Conservation (phyloP, 2,888 invertebrate genomes). For the Celastrina argiolus region DNA sequence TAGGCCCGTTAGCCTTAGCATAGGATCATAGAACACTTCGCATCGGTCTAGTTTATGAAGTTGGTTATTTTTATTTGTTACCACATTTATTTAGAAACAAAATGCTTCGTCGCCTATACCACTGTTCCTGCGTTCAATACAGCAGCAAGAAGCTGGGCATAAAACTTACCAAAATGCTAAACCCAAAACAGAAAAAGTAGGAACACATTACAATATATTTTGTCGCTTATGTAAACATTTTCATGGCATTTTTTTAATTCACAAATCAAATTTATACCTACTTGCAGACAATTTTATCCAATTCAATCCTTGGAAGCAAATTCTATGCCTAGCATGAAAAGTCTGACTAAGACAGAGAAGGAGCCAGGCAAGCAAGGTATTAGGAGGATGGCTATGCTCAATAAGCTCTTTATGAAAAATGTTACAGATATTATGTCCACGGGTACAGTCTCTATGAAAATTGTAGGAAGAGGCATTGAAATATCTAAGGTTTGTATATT, state of each 20-base stretch:
- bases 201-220: slow-evolving; percentile 27
- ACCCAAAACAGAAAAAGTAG: slow-evolving; percentile 59
- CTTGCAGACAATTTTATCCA: slow-evolving; percentile 60
- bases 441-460: slow-evolving; percentile 79
- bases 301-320: slow-evolving; percentile 39
- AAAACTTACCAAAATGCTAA: slow-evolving; percentile 64
- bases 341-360: slow-evolving; percentile 61
- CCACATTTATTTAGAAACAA: slow-evolving; percentile 36
- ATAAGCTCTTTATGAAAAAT: slow-evolving; percentile 88
- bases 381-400: slow-evolving; percentile 82
- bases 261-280: not conserved
- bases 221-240: slow-evolving; percentile 30
- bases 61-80: not conserved
- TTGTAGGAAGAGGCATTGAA: slow-evolving; percentile 83
- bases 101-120: slow-evolving; percentile 53
- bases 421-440: slow-evolving; percentile 88
- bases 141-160: slow-evolving; percentile 59
- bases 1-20: not conserved
- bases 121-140: slow-evolving; percentile 45
- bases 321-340: slow-evolving; percentile 55
- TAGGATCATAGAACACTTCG: not conserved
- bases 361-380: slow-evolving; percentile 74
- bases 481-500: slow-evolving; percentile 78
- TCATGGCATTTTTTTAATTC: slow-evolving; percentile 13
- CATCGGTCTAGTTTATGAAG: not conserved